Evolutionary conservation across 2,888 invertebrate species (phyloP).

Genomic region (Amphipoea oculea): DNA sequence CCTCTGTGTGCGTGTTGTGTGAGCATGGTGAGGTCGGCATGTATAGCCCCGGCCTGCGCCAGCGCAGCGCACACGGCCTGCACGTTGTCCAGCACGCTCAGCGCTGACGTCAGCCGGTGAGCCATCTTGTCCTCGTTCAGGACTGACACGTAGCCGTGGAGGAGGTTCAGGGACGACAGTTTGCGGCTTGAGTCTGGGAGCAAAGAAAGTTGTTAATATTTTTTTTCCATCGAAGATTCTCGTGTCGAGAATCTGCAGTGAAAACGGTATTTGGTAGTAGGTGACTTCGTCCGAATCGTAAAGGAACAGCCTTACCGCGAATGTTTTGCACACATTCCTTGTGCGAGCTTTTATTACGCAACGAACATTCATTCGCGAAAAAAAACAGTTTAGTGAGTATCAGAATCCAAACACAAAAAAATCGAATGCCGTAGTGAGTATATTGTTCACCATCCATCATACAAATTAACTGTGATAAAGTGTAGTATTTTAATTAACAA

Average conservation of each 20-base stretch:
- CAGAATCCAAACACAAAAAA: too few relatives aligned
- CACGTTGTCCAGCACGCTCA: slow-evolving; percentile 89
- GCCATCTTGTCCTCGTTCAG: slow-evolving; percentile 74
- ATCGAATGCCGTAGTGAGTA: neutral
- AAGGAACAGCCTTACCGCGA: neutral
- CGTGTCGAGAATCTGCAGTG: neutral
- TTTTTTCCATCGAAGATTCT: neutral
- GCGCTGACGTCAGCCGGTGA: slow-evolving; percentile 83
- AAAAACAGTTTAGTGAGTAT: neutral
- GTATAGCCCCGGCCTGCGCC: slow-evolving; percentile 43
- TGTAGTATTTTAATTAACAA: neutral
- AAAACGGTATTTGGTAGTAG: neutral
- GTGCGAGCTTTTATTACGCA: neutral
- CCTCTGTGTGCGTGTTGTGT: slow-evolving; percentile 27
- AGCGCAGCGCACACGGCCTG: slow-evolving; percentile 87
- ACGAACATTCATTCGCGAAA: neutral
- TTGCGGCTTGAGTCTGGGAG: slow-evolving; percentile 91
- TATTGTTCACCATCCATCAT: neutral
- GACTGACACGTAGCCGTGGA: slow-evolving; percentile 92
- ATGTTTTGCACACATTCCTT: neutral
- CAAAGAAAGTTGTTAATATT: neutral
- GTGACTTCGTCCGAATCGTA: neutral
- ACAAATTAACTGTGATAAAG: neutral
- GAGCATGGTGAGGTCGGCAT: slow-evolving; percentile 53
- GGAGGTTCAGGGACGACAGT: slow-evolving; percentile 90